A percentile compares a stretch with the other conserved stretches of the same genome.
Evolutionary conservation across 2,113 vertebrate species (phyloP).

Genomic region (Tragelaphus strepsiceros): DNA sequence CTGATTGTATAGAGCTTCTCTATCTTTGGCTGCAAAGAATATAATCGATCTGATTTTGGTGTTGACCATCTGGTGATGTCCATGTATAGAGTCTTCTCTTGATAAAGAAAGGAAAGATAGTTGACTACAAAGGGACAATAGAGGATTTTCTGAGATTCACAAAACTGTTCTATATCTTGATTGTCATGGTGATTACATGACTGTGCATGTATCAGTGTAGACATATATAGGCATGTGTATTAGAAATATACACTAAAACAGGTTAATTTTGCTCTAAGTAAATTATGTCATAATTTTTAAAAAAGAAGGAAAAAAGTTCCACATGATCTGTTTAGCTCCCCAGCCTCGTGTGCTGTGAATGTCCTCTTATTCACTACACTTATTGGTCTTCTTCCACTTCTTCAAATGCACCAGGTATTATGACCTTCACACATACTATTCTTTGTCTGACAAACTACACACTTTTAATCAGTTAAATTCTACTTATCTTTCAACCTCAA

Average conservation of each 20-base stretch:
- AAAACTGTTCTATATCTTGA: neutral
- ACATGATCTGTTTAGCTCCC: neutral
- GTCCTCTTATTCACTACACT: too few relatives aligned
- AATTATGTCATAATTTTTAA: neutral
- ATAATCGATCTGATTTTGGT: too few relatives aligned
- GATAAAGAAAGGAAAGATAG: neutral
- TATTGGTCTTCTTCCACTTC: neutral
- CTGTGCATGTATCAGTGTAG: neutral
- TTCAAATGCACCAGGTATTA: neutral
- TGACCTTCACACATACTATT: neutral
- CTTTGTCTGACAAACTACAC: neutral
- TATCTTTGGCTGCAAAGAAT: too few relatives aligned
- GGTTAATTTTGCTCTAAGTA: neutral
- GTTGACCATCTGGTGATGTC: too few relatives aligned
- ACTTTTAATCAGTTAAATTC: neutral
- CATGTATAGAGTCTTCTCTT: too few relatives aligned
- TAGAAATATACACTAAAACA: neutral
- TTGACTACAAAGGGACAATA: neutral
- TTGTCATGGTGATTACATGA: neutral
- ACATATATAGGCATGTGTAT: neutral
- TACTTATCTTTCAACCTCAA: neutral
- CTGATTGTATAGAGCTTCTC: too few relatives aligned
- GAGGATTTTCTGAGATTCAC: neutral
- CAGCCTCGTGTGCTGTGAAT: accelerated
- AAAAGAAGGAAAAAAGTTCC: neutral